phyloP scores from a whole-genome alignment of 2,113 vertebrate species.

The Oceanites oceanicus region DNA sequence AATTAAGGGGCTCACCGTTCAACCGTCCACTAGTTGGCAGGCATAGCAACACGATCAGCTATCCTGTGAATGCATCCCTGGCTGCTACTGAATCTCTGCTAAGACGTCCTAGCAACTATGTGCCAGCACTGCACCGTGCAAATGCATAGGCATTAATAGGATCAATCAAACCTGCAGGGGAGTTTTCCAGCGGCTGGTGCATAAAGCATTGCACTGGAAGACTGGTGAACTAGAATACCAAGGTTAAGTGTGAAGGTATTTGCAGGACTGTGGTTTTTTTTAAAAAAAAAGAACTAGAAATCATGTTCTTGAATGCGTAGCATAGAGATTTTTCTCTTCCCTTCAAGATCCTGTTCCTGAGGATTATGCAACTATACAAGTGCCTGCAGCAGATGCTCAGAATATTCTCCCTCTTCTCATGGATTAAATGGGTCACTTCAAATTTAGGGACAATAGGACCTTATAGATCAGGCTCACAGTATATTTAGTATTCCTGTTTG shows the following conservation, averaged over 20 bases:
- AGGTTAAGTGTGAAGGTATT: background rate
- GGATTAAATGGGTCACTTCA: background rate
- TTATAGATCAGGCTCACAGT: background rate
- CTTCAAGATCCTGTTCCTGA: background rate
- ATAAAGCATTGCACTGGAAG: background rate
- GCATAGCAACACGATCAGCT: background rate
- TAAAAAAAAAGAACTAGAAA: background rate
- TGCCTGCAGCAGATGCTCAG: background rate
- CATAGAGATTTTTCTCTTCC: background rate
- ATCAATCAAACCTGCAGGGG: background rate
- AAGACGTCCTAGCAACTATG: background rate
- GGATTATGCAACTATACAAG: background rate
- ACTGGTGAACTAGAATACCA: background rate
- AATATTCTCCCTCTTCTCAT: background rate
- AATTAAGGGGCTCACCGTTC: background rate
- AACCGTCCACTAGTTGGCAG: conserved; percentile 49
- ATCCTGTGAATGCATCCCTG: background rate
- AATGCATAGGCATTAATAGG: background rate
- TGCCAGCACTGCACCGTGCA: background rate
- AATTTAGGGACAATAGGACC: background rate
- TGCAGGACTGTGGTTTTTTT: background rate
- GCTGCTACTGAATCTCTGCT: background rate
- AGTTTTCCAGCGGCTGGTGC: background rate
- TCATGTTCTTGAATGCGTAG: background rate
- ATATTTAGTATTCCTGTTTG: background rate